Conservation (phyloP, 2,888 invertebrate genomes). For the Plagiodera versicolora region DNA sequence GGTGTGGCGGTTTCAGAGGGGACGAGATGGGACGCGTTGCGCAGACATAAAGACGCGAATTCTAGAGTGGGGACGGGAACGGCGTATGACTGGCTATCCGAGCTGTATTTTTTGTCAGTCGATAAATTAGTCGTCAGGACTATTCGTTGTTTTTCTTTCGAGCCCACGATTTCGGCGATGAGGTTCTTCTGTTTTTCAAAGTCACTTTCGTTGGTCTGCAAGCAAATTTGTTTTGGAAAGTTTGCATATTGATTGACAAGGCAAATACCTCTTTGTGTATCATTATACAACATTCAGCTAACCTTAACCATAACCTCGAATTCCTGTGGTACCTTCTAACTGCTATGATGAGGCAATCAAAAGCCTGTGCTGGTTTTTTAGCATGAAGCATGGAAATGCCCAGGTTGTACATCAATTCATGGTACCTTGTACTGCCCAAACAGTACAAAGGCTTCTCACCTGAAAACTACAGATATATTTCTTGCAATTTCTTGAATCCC, state of each 20-base stretch:
- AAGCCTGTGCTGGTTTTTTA: conserved; percentile 80
- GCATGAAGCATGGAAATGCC: conserved; percentile 83
- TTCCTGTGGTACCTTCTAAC: conserved; percentile 85
- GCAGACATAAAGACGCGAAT: conserved; percentile 85
- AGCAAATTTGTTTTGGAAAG: conserved; percentile 8
- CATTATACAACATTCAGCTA: conserved; percentile 90
- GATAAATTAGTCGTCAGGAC: conserved; percentile 61
- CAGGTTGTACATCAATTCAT: conserved; percentile 76
- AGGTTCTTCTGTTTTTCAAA: conserved; percentile 64
- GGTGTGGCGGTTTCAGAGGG: conserved; percentile 57
- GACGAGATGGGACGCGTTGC: conserved; percentile 77
- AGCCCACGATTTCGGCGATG: conserved; percentile 62
- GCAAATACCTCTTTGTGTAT: conserved; percentile 56
- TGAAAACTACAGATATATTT: conserved; percentile 33
- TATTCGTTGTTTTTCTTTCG: conserved; percentile 64
- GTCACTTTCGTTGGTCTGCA: conserved; percentile 64
- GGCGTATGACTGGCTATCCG: conserved; percentile 74
- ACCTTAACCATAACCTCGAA: conserved; percentile 86
- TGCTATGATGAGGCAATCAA: conserved; percentile 87
- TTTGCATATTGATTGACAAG: not conserved
- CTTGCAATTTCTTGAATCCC: no score
- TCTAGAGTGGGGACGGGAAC: conserved; percentile 87
- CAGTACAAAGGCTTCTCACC: conserved; percentile 63
- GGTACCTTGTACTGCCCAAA: conserved; percentile 63
- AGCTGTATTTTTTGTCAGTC: conserved; percentile 60